These are phyloP conservation scores for Hormaphis cornu DNA, from an alignment of 1,140 invertebrate genomes.

Conservation along the genomic window DNA sequence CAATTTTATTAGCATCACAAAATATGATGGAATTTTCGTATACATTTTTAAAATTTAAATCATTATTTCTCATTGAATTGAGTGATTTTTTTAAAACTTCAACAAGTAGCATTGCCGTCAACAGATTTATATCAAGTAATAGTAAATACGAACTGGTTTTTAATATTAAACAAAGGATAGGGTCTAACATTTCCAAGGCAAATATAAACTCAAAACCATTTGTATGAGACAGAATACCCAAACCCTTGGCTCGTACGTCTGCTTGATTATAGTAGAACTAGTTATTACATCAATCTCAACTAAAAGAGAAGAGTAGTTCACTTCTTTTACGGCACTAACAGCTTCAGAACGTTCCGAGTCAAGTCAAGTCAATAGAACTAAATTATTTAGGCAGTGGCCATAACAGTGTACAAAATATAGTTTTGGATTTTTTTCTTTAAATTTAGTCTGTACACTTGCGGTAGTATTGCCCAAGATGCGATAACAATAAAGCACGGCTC, in stretches of 20 bases:
- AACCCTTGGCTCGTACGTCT: constrained; percentile 4
- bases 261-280: background rate
- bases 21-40: background rate
- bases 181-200: constrained; percentile 30
- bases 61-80: background rate
- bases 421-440: constrained; percentile 2
- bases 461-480: background rate
- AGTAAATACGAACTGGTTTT: constrained; percentile 32
- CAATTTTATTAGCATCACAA: background rate
- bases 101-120: constrained; percentile 17
- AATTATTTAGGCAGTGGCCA: no score
- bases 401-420: constrained; percentile 24
- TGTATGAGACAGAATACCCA: constrained; percentile 24
- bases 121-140: constrained; percentile 25
- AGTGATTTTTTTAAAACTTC: background rate
- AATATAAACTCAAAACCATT: constrained; percentile 34
- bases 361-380: background rate
- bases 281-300: constrained; percentile 9
- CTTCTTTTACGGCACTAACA: constrained; percentile 29
- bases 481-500: no score
- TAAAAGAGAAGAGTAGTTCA: constrained; percentile 18
- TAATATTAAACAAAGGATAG: constrained; percentile 30
- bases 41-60: background rate
- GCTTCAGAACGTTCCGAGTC: constrained; percentile 27
- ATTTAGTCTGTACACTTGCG: constrained; percentile 2